Evolutionary conservation across 1,140 invertebrate species (phyloP), one percentile per base, ranked within the genome.

Genomic region (Drosophila repleta): DNA sequence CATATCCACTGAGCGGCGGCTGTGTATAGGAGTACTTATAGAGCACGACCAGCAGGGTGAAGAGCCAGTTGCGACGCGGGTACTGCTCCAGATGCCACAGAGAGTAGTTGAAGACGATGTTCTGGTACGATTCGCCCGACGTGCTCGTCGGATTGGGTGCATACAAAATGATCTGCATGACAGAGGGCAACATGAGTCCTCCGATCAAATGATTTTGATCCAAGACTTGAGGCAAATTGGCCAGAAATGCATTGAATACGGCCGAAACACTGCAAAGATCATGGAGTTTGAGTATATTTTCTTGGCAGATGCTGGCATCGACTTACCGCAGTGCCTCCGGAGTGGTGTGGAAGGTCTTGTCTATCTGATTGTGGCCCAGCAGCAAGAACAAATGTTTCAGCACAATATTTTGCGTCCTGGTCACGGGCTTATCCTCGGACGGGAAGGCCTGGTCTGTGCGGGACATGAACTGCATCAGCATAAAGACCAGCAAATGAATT

Each of bases 11-110:
- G 72, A 97, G 93, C 0, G 96, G 94, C n/a, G 96, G 95, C 56
- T 95, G 95, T 61, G 95, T 96, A 90, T 99, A 99, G 77, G 98
- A 96, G 91, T 99, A 99, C 96, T 99, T 99, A 90, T 99, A 99
- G 0, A 99, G 93, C 69, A 99, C 95, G 10, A 99, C 97, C n/a
- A 99, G 94, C 15, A 99, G 90, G 18, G 98, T 94, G 93, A 97
- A 96, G 15, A 99, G 94, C 99, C 99, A 99, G 65, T 96, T 96
- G 57, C 97, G 93, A 17, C 98, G 93, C 2, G 96, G 94, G 90
- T 97, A 95, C 5, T 96, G 94, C 83, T 98, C 96, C 55, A 99
- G 92, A 79, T 95, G 95, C 96, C 97, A 98, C 7, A 99, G 92
- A 20, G 97, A 98, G 90, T 97, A 98, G 73, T 91, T 83, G 64